phyloP scores from a whole-genome alignment of 2,113 vertebrate species.

The Neopipo cinnamomea region DNA sequence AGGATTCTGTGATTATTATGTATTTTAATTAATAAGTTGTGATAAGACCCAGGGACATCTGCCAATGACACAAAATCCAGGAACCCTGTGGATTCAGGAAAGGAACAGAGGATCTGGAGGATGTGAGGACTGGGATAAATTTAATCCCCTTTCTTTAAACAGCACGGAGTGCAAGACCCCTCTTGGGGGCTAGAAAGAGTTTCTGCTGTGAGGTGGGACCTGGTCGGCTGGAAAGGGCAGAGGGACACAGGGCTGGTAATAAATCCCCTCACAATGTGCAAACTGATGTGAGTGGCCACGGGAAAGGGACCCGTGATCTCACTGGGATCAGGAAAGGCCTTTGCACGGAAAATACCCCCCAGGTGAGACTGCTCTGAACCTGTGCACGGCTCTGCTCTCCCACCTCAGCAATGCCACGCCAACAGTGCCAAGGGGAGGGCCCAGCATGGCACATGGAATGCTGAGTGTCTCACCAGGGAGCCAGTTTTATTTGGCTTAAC shows the following conservation, averaged over 20 bases:
- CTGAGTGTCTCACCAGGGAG: background rate
- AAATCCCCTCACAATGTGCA: background rate
- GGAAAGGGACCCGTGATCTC: background rate
- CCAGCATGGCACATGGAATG: background rate
- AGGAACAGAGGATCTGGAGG: background rate
- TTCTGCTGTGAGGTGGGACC: background rate
- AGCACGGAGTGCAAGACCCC: background rate
- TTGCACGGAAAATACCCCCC: background rate
- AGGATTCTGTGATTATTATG: background rate
- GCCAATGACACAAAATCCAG: background rate
- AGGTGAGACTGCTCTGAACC: background rate
- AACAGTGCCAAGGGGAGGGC: background rate
- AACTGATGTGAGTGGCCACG: background rate
- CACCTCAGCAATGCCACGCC: background rate
- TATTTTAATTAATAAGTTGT: background rate
- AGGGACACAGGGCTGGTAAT: background rate
- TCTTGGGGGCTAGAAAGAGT: no score
- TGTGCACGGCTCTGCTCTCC: background rate
- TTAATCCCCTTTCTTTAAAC: background rate
- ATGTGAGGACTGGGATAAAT: background rate
- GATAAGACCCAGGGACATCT: background rate
- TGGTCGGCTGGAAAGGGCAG: background rate
- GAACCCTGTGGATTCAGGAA: background rate
- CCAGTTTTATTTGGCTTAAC: background rate
- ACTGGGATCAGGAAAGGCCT: background rate